A percentile compares a stretch with the other conserved stretches of the same genome.
Evolutionary conservation across 2,888 invertebrate species (phyloP).

Genomic region (Dermolepida albohirtum): DNA sequence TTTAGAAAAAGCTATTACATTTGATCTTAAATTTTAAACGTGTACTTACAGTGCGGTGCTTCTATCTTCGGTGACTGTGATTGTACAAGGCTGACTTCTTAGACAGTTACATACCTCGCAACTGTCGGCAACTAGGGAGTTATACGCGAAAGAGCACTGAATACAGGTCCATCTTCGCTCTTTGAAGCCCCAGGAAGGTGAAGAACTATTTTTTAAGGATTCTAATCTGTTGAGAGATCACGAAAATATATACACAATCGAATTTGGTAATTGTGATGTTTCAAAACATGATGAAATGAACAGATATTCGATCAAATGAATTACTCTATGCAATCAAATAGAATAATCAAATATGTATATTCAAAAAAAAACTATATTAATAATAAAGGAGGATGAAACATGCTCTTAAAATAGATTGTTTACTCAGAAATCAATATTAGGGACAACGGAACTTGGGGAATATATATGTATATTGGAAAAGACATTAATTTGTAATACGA

Average conservation of each 20-base stretch:
- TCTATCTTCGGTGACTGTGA: slow-evolving; percentile 74
- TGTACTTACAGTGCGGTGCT: slow-evolving; percentile 50
- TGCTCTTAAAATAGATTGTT: slow-evolving; percentile 29
- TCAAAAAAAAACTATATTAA: slow-evolving; percentile 17
- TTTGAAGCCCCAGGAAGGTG: slow-evolving; percentile 58
- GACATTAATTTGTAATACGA: slow-evolving; percentile 36
- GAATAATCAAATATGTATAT: slow-evolving; percentile 6
- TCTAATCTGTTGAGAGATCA: slow-evolving; percentile 26
- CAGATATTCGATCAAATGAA: no score
- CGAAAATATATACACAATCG: slow-evolving; percentile 1
- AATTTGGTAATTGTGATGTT: no score
- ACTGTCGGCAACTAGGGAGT: slow-evolving; percentile 81
- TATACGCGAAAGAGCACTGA: slow-evolving; percentile 90
- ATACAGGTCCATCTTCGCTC: slow-evolving; percentile 87
- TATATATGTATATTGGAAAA: slow-evolving; percentile 15
- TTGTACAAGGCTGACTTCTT: slow-evolving; percentile 74
- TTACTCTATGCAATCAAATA: slow-evolving; percentile 9
- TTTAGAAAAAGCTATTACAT: not conserved
- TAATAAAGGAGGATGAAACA: slow-evolving; percentile 28
- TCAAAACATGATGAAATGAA: no score
- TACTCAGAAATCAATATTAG: slow-evolving; percentile 31
- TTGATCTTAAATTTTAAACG: not conserved
- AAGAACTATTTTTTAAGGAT: slow-evolving; percentile 55
- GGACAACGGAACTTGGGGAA: slow-evolving; percentile 17
- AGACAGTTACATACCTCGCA: slow-evolving; percentile 86